Percentiles rank a stretch among this genome's conserved stretches.
Evolutionary conservation across 2,888 invertebrate genomes (phyloP).

Genomic region (Harmothoe impar): DNA sequence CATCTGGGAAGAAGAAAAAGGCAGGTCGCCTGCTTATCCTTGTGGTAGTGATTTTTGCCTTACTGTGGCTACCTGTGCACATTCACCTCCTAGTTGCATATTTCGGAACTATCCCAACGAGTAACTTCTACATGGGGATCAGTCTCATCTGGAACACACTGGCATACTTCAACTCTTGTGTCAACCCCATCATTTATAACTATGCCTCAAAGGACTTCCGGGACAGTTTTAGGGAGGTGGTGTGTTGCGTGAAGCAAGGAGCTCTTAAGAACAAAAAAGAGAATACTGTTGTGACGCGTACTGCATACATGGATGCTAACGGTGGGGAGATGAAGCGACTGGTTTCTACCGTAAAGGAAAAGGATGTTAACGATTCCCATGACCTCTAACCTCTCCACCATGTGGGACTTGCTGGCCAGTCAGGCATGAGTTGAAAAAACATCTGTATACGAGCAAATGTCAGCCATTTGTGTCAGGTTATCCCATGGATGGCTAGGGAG

Average conservation of each 20-base stretch:
- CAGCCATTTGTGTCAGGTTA: too few species aligned
- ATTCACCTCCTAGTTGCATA: conserved; percentile 71
- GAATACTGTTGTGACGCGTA: conserved; percentile 40
- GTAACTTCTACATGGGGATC: conserved; percentile 67
- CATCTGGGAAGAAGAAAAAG: conserved; percentile 67
- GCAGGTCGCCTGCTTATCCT: conserved; percentile 70
- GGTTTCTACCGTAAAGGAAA: conserved; percentile 59
- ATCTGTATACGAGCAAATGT: not conserved
- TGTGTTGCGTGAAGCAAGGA: conserved; percentile 59
- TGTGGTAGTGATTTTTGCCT: conserved; percentile 72
- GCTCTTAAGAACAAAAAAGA: not conserved
- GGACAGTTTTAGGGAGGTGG: conserved; percentile 70
- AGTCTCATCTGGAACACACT: conserved; percentile 70
- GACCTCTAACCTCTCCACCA: conserved; percentile 44
- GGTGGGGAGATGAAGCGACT: conserved; percentile 63
- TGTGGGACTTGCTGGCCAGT: not conserved
- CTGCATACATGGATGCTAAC: conserved; percentile 40
- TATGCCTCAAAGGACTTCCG: conserved; percentile 72
- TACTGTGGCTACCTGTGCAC: conserved; percentile 73
- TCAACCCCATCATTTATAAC: conserved; percentile 73
- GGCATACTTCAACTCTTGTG: conserved; percentile 73
- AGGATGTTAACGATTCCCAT: not conserved
- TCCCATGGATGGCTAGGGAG: too few species aligned
- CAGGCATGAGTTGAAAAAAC: not conserved
- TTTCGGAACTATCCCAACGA: conserved; percentile 68